phyloP scores from a whole-genome alignment of 2,797 vertebrate genomes.

The Triplophysa bombifrons region DNA sequence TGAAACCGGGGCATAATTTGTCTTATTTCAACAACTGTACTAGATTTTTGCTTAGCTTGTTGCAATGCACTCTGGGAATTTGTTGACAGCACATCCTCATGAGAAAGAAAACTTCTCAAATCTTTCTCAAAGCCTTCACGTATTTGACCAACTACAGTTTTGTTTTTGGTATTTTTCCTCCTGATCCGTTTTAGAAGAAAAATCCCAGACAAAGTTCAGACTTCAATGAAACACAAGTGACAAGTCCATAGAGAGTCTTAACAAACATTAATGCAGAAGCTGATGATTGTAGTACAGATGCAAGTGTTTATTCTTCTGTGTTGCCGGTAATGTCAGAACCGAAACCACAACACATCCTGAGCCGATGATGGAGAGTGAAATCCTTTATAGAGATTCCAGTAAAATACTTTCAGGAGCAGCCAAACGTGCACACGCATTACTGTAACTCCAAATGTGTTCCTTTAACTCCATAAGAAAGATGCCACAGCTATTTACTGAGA shows the following conservation, averaged over 20 bases:
- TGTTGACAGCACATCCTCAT: no score
- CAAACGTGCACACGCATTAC: constrained; percentile 57
- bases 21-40: no score
- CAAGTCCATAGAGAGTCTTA: no score
- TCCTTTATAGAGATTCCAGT: constrained; percentile 68
- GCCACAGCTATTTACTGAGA: constrained; percentile 70
- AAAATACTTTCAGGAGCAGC: constrained; percentile 63
- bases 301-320: not conserved
- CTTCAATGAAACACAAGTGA: not conserved
- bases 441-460: constrained; percentile 43
- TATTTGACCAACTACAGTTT: no score
- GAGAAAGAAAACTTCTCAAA: no score
- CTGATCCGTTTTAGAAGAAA: not conserved
- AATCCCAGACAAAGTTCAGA: not conserved
- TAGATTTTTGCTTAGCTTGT: no score
- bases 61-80: no score
- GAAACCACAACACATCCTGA: constrained; percentile 45
- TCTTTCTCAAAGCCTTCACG: no score
- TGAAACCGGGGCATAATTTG: no score
- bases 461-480: constrained; percentile 20
- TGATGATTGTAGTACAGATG: not conserved
- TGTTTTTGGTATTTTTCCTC: no score
- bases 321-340: not conserved
- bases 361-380: constrained; percentile 34
- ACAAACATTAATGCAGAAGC: no score